Percentiles rank a stretch among this genome's conserved stretches.
phyloP scores from a whole-genome alignment of 2,888 invertebrate species.

The Cerceris rybyensis region DNA sequence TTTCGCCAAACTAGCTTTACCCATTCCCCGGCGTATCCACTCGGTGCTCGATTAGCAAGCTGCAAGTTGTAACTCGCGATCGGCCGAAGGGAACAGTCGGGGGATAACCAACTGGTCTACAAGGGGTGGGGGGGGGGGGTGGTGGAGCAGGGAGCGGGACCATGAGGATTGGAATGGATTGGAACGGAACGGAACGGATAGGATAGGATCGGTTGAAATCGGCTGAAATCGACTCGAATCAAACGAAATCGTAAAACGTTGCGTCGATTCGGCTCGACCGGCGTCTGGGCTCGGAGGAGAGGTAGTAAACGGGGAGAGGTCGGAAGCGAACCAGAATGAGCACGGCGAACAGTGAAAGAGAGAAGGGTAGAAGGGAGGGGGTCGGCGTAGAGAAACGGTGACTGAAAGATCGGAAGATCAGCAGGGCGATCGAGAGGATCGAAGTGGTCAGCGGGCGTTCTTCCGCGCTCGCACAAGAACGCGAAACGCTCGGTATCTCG shows the following conservation, averaged over 20 bases:
- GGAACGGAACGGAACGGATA: conserved; percentile 26
- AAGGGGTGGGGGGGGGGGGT: background rate
- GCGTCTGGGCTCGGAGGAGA: conserved; percentile 14
- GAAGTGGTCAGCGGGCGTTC: too few species aligned
- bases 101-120: background rate
- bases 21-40: conserved; percentile 4
- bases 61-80: too few species aligned
- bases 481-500: too few species aligned
- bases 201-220: background rate
- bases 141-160: background rate
- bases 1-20: conserved; percentile 19
- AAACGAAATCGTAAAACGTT: conserved; percentile 31
- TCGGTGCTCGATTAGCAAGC: background rate
- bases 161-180: conserved; percentile 31
- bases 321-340: conserved; percentile 45
- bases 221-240: conserved; percentile 45
- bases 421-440: background rate
- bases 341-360: conserved; percentile 45
- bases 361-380: conserved; percentile 29
- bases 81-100: too few species aligned
- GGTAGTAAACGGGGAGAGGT: conserved; percentile 45
- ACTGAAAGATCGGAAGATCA: background rate
- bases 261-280: conserved; percentile 23
- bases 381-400: too few species aligned
- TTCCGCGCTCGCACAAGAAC: too few species aligned